Evolutionary conservation across 37 sponge, comb jelly and placozoan genomes (phyloP), one percentile per base, ranked within the genome.

Genomic region (Haliclona indistincta): DNA sequence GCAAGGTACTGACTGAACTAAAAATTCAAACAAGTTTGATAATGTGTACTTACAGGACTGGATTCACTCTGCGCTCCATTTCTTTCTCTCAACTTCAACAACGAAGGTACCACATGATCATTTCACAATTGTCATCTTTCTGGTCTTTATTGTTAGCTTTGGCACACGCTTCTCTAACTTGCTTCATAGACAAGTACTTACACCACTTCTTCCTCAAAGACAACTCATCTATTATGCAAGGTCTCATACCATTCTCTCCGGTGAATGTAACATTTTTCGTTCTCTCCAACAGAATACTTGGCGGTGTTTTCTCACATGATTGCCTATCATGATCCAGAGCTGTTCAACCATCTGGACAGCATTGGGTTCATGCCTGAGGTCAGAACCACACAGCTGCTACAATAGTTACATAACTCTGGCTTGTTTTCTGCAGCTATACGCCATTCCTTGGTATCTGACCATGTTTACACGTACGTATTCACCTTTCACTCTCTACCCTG

Each of bases 361-460:
- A 93, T 88, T 67, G 92, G 82, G 0, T 98, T 98, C 77, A 54
- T 58, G 6, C 99, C 99, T 23, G 95, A 96, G 64, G 95, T 94
- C 43, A 19, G 67, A 43, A 22, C 2, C 25, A 61, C 3, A 25
- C 43, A 29, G 36, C 4, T 22, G 29, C 43, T 30, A 7, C 34
- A 58, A 38, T 35, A 44, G 1, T 55, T 17, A 61, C 36, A 26
- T 54, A 25, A 25, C 7, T 29, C 53, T 41, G 19, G 19, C 19
- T 75, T n/a, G 35, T 55, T 40, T 0, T 17, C 34, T 82, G 17
- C 76, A 97, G 92, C 94, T 98, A 52, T 98, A 95, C 63, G 99
- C 99, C 44, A 98, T 98, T 22, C 99, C 99, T 0, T 98, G 99
- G 99, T 98, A 90, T 71, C 79, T 98, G 53, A 98, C 99, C 10